phyloP scores from a whole-genome alignment of 2,797 vertebrate species.

The Prionace glauca region DNA sequence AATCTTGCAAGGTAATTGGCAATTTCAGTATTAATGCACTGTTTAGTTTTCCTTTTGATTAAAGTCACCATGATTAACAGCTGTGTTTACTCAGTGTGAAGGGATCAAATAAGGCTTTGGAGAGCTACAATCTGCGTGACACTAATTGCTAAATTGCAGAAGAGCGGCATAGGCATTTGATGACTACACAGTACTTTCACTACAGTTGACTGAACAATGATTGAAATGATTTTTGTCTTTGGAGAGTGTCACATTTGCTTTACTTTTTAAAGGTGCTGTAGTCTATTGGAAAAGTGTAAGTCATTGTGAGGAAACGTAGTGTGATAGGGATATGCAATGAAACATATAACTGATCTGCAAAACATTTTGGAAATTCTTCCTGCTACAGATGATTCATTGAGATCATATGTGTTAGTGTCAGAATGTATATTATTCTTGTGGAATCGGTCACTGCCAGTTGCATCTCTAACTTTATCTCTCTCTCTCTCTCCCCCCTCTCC shows the following conservation, averaged over 20 bases:
- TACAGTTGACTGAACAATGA: constrained; percentile 20
- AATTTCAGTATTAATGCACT: constrained; percentile 53
- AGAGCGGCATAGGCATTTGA: constrained; percentile 18
- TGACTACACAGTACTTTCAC: not conserved
- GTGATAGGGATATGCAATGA: not conserved
- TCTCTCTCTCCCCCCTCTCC: not conserved
- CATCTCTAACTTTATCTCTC: not conserved
- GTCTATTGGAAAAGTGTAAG: not conserved
- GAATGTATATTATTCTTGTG: not conserved
- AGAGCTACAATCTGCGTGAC: constrained; percentile 42
- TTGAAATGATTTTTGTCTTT: constrained; percentile 1
- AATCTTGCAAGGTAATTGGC: constrained; percentile 51
- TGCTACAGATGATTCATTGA: not conserved
- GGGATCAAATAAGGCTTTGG: constrained; percentile 40
- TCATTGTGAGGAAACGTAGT: not conserved
- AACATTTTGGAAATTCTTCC: not conserved
- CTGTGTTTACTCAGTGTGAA: constrained; percentile 45
- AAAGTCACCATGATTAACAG: constrained; percentile 52
- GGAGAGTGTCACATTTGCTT: not conserved
- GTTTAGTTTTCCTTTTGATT: constrained; percentile 56
- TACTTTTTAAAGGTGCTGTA: not conserved
- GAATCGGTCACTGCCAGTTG: not conserved
- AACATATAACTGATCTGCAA: not conserved
- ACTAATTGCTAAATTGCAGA: constrained; percentile 40
- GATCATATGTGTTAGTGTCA: not conserved